Evolutionary conservation across 2,113 vertebrate species (phyloP), one percentile per base, ranked within the genome.

Genomic region (Scalopus aquaticus): DNA sequence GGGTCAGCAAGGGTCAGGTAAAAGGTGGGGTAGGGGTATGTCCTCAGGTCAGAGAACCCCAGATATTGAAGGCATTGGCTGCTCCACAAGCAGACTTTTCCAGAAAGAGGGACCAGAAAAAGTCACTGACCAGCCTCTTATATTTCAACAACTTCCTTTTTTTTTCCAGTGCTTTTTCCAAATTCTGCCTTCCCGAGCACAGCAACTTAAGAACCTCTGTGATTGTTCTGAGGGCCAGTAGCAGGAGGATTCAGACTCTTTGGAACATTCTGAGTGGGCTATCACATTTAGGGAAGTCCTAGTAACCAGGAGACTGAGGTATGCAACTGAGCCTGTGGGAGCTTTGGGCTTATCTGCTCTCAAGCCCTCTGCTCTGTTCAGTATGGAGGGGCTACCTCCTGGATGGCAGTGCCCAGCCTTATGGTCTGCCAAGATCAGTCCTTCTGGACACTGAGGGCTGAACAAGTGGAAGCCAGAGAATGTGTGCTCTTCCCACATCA

Each of bases 181-280:
- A 94, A 81, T 26, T 91, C 80, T 77, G 20, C 80, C 9, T 77
- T 87, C 49, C 64, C 16, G 15, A 44, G 39, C 32, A 44, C 26
- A 64, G 42, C 0, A 1, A 78, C 16, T 17, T 58, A 44, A 28
- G 44, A 44, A 42, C 8, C n/a, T 89, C 42, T 65, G 85, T 37
- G 88, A 39, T 16, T 79, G 69, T 90, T 70, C 84, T 79, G 88
- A 92, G 56, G 51, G 12, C 65, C 64, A 91, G 54, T 51, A 86
- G 73, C 49, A 81, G 78, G 42, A 39, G 60, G 56, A 84, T 46
- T 54, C 39, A 70, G 24, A 74, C 17, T 96, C 85, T 96, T 81
- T 69, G 35, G 80, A 93, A 92, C 28, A n/a, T 42, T 81, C 81
- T 58, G 2, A 77, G 73, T 11, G 22, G n/a, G 42, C 67, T 51